Evolutionary conservation across 2,113 vertebrate genomes (phyloP).

Genomic region (Climacteris rufus): DNA sequence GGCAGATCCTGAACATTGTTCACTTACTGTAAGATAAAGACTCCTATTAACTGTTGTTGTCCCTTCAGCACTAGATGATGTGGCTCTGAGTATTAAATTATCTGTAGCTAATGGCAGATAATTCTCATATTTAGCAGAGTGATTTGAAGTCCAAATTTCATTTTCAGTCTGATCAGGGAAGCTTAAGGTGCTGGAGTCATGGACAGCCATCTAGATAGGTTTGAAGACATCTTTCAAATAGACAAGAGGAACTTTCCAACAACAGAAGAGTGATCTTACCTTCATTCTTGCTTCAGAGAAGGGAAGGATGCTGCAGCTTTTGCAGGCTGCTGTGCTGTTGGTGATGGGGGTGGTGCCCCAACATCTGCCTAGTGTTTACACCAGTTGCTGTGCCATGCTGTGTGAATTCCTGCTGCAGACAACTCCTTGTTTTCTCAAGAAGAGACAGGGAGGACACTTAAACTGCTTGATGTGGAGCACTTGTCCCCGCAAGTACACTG

Average conservation of each 20-base stretch:
- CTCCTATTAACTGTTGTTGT: background rate
- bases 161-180: background rate
- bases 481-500: background rate
- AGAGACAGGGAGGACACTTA: background rate
- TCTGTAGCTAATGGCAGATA: background rate
- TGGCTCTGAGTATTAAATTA: background rate
- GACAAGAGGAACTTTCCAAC: background rate
- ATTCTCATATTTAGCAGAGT: background rate
- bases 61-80: background rate
- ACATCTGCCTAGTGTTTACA: background rate
- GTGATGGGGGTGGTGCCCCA: background rate
- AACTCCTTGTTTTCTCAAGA: background rate
- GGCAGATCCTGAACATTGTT: background rate
- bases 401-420: background rate
- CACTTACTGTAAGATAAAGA: background rate
- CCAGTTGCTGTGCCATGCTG: rapidly evolving
- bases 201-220: background rate
- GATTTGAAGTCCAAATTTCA: background rate
- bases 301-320: background rate
- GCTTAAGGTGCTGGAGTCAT: background rate
- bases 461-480: background rate
- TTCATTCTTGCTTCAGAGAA: background rate
- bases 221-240: background rate
- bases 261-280: background rate
- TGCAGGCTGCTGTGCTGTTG: background rate